Percentiles rank a stretch among this genome's conserved stretches.
Conservation (phyloP, 2,113 vertebrate genomes). For the Petroica traversi region DNA sequence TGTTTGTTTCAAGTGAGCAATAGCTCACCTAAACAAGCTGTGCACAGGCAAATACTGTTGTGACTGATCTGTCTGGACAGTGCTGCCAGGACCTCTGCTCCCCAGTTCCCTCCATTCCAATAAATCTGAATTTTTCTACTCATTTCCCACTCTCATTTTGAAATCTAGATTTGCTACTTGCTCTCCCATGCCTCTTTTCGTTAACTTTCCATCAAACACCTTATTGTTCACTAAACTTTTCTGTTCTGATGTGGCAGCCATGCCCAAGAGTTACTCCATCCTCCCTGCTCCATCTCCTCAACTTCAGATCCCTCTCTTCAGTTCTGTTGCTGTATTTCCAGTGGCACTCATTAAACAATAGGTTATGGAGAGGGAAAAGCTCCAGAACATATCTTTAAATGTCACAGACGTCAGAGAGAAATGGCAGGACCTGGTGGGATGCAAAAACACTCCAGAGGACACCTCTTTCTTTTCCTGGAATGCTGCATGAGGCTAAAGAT, state of each 20-base stretch:
- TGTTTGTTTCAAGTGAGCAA: not conserved
- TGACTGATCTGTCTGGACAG: not conserved
- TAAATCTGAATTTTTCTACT: not conserved
- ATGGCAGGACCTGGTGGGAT: not conserved
- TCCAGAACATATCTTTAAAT: conserved; percentile 4
- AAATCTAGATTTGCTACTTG: not conserved
- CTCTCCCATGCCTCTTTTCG: fast-evolving
- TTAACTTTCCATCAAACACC: not conserved
- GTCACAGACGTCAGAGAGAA: not conserved
- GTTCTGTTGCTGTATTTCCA: not conserved
- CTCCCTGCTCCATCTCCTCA: not conserved
- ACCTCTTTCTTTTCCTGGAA: conserved; percentile 2
- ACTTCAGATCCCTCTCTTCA: not conserved
- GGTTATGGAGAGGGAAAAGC: not conserved
- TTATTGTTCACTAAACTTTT: not conserved
- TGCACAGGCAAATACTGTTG: not conserved
- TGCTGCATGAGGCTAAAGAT: conserved; percentile 14
- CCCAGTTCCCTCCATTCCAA: not conserved
- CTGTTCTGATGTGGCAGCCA: not conserved
- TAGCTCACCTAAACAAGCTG: not conserved
- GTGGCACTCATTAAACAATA: conserved; percentile 20
- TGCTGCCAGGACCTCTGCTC: not conserved
- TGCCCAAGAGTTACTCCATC: not conserved
- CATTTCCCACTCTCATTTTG: not conserved
- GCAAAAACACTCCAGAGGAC: not conserved